phyloP scores from a whole-genome alignment of 2,797 vertebrate genomes.

The Bucorvus abyssinicus region DNA sequence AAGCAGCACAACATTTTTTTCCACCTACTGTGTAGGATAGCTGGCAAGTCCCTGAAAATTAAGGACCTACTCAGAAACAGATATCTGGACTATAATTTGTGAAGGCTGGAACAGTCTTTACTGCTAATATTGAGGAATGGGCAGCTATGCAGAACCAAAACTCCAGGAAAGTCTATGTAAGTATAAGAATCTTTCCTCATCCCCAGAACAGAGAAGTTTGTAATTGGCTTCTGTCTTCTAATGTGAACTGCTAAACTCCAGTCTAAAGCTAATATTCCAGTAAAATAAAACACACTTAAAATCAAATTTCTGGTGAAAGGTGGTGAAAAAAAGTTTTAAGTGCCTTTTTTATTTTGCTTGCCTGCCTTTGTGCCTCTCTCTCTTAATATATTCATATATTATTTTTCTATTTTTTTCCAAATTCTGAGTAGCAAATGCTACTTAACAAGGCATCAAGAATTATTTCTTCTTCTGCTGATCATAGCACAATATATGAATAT shows the following conservation, averaged over 20 bases:
- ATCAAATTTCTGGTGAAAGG: background rate
- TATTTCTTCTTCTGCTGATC: background rate
- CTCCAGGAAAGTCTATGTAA: background rate
- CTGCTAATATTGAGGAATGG: background rate
- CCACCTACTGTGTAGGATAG: background rate
- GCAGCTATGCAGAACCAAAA: background rate
- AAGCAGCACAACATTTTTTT: slow-evolving; percentile 33
- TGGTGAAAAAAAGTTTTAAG: background rate
- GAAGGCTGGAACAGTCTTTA: background rate
- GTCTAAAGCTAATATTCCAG: background rate
- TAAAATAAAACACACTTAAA: background rate
- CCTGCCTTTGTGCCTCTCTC: background rate
- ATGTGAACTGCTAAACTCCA: background rate
- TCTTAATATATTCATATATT: background rate
- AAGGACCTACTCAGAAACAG: slow-evolving; percentile 7
- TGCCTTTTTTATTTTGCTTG: background rate
- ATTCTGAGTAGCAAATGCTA: background rate
- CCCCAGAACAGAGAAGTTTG: background rate
- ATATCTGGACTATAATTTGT: background rate
- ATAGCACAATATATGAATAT: background rate
- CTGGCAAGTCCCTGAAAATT: background rate
- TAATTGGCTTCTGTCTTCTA: background rate
- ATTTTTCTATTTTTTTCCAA: background rate
- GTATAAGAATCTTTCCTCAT: background rate
- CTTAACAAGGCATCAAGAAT: background rate